Conservation (phyloP, 2,888 invertebrate genomes). For the Acrobasis repandana region DNA sequence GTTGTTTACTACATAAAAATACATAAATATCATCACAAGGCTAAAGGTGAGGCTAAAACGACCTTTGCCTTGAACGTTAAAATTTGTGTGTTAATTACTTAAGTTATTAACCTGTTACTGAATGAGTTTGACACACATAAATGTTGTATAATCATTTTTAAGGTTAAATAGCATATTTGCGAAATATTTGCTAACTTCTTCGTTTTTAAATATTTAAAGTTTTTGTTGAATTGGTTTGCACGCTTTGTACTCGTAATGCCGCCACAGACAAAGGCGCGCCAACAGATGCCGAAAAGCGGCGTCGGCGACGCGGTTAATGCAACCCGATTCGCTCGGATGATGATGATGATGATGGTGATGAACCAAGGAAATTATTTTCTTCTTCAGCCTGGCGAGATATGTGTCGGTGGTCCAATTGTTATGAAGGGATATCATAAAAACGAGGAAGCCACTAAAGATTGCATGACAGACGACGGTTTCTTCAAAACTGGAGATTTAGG, state of each 20-base stretch:
- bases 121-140: not conserved
- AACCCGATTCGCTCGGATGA: too few relatives aligned
- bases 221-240: too few relatives aligned
- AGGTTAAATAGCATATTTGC: too few relatives aligned
- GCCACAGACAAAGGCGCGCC: too few relatives aligned
- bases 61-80: not conserved
- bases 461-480: slow-evolving; percentile 88
- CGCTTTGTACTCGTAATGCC: too few relatives aligned
- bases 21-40: slow-evolving; percentile 27
- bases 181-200: too few relatives aligned
- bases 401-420: slow-evolving; percentile 88
- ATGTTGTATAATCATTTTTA: not conserved
- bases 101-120: not conserved
- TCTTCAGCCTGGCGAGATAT: slow-evolving; percentile 86
- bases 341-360: too few relatives aligned
- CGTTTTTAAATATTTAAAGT: too few relatives aligned
- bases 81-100: not conserved
- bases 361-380: not conserved
- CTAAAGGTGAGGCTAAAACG: not conserved
- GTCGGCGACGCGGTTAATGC: too few relatives aligned
- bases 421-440: slow-evolving; percentile 87
- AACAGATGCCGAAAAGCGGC: too few relatives aligned
- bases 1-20: too few relatives aligned
- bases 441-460: slow-evolving; percentile 86
- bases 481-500: slow-evolving; percentile 90